These are phyloP conservation scores for Ladona fulva DNA, from an alignment of 1,140 invertebrate species.

Conservation along the genomic window DNA sequence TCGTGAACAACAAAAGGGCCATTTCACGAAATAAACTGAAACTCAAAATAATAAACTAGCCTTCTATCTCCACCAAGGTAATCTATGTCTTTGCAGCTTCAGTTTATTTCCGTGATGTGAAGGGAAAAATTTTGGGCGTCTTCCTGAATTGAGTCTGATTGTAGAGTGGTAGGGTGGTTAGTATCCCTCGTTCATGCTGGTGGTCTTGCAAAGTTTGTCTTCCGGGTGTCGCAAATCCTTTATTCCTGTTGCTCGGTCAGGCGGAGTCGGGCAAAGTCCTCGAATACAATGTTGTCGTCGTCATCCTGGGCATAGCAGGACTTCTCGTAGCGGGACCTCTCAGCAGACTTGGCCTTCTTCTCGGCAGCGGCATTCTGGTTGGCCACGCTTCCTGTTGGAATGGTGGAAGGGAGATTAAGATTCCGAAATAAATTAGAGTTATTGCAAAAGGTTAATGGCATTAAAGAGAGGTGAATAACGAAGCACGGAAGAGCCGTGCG, in stretches of 20 bases:
- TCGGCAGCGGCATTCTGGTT: constrained; percentile 56
- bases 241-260: constrained; percentile 65
- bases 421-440: too few relatives aligned
- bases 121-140: too few relatives aligned
- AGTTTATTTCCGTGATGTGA: too few relatives aligned
- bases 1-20: too few relatives aligned
- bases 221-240: constrained; percentile 20
- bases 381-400: constrained; percentile 47
- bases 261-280: constrained; percentile 78
- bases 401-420: constrained; percentile 3
- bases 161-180: neutral
- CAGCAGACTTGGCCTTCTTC: constrained; percentile 74
- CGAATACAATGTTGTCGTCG: constrained; percentile 76
- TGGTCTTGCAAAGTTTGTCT: neutral
- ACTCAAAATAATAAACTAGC: too few relatives aligned
- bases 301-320: constrained; percentile 72
- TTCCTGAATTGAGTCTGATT: neutral
- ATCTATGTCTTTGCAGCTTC: too few relatives aligned
- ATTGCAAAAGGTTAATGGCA: too few relatives aligned
- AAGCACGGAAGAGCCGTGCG: too few relatives aligned
- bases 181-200: neutral
- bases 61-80: too few relatives aligned
- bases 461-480: too few relatives aligned
- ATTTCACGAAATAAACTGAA: too few relatives aligned
- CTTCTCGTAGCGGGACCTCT: constrained; percentile 66